phyloP scores from a whole-genome alignment of 2,888 invertebrate genomes.

The Iphiclides podalirius region DNA sequence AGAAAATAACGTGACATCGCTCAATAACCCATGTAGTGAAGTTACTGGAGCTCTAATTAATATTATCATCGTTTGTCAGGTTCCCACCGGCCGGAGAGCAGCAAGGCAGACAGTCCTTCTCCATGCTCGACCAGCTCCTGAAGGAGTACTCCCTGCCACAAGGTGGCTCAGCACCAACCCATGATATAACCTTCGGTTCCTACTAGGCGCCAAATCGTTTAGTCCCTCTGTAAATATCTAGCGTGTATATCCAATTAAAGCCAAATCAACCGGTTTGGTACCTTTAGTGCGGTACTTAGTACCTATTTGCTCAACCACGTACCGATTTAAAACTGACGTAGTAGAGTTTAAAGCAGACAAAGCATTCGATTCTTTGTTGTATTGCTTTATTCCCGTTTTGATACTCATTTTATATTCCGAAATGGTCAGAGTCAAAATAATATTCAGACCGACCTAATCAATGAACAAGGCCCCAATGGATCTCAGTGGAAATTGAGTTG shows the following conservation, averaged over 20 bases:
- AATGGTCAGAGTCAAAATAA: no score
- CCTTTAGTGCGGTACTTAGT: not conserved
- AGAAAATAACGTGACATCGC: no score
- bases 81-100: slow-evolving; percentile 38
- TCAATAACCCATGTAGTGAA: no score
- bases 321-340: not conserved
- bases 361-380: no score
- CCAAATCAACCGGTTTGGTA: slow-evolving; percentile 31
- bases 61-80: slow-evolving; percentile 13
- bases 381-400: no score
- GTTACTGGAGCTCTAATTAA: no score
- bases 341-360: not conserved
- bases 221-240: slow-evolving; percentile 67
- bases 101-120: slow-evolving; percentile 52
- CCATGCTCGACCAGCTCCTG: slow-evolving; percentile 88
- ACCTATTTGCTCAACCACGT: not conserved
- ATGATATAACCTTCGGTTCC: slow-evolving; percentile 91
- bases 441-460: no score
- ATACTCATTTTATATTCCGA: no score
- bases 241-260: slow-evolving; percentile 53
- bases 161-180: slow-evolving; percentile 83
- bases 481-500: slow-evolving; percentile 2
- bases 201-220: slow-evolving; percentile 75
- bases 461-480: slow-evolving; percentile 6
- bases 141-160: slow-evolving; percentile 89